Conservation (phyloP, 2,888 invertebrate species). For the Elegia similella region DNA sequence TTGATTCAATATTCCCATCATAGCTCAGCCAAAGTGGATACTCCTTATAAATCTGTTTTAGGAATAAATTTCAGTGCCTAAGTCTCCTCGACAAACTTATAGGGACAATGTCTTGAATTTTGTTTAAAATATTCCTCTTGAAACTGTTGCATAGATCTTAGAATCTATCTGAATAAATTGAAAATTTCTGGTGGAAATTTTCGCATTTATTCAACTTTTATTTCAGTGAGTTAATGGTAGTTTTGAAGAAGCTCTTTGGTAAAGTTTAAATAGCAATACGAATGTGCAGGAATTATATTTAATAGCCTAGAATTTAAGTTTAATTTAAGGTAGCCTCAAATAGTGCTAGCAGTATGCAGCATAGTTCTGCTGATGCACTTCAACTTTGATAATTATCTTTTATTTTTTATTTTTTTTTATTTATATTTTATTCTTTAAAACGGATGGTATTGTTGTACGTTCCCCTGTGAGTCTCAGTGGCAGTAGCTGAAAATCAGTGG, state of each 20-base stretch:
- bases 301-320: too few relatives aligned
- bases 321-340: too few relatives aligned
- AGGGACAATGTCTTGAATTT: slow-evolving; percentile 14
- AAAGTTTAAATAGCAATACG: background rate
- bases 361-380: too few relatives aligned
- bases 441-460: too few relatives aligned
- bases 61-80: background rate
- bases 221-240: background rate
- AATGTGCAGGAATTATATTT: too few relatives aligned
- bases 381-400: too few relatives aligned
- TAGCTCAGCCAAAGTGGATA: slow-evolving; percentile 7
- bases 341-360: too few relatives aligned
- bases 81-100: slow-evolving; percentile 4
- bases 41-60: slow-evolving; percentile 4
- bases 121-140: slow-evolving; percentile 17
- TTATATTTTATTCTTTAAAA: too few relatives aligned
- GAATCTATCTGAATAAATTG: slow-evolving; percentile 18
- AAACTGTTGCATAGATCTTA: slow-evolving; percentile 12
- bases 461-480: too few relatives aligned
- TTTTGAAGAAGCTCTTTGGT: slow-evolving; percentile 2
- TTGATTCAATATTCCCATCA: slow-evolving; percentile 10
- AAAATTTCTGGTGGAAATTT: slow-evolving; percentile 8
- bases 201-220: slow-evolving; percentile 8
- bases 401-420: too few relatives aligned
- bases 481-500: too few relatives aligned